These are phyloP conservation scores for Indri indri DNA, from an alignment of 2,113 vertebrate genomes.

Conservation along the genomic window DNA sequence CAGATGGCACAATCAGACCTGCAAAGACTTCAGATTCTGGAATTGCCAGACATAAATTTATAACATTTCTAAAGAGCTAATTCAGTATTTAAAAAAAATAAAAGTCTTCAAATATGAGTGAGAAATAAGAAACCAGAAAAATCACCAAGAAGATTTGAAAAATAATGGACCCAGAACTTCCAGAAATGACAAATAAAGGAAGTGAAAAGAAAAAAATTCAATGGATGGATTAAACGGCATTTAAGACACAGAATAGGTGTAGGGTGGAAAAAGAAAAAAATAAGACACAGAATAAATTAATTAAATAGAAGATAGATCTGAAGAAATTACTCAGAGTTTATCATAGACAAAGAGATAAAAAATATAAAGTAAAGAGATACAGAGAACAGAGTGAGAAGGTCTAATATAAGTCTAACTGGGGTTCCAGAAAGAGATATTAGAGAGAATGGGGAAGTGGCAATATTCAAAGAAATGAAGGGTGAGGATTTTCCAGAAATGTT, in stretches of 20 bases:
- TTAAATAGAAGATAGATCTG: not conserved
- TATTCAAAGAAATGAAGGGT: not conserved
- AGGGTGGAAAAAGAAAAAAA: not conserved
- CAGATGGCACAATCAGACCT: not conserved
- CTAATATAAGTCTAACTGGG: not conserved
- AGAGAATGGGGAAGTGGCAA: not conserved
- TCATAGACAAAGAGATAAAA: not conserved
- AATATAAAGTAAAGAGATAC: not conserved
- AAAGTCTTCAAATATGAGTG: not conserved
- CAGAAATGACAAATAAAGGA: not conserved
- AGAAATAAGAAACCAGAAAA: constrained; percentile 17
- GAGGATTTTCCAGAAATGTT: not conserved
- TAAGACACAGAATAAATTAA: not conserved
- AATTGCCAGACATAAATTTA: not conserved
- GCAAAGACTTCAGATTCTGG: not conserved
- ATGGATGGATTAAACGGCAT: not conserved
- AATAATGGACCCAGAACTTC: not conserved
- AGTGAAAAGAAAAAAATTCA: not conserved
- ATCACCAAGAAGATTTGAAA: not conserved
- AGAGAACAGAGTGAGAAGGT: not conserved
- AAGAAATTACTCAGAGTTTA: not conserved
- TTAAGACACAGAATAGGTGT: not conserved
- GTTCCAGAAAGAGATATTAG: not conserved
- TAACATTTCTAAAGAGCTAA: not conserved
- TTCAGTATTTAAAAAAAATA: not conserved